Conservation (phyloP, 2,113 vertebrate species). For the Solenodon paradoxus region DNA sequence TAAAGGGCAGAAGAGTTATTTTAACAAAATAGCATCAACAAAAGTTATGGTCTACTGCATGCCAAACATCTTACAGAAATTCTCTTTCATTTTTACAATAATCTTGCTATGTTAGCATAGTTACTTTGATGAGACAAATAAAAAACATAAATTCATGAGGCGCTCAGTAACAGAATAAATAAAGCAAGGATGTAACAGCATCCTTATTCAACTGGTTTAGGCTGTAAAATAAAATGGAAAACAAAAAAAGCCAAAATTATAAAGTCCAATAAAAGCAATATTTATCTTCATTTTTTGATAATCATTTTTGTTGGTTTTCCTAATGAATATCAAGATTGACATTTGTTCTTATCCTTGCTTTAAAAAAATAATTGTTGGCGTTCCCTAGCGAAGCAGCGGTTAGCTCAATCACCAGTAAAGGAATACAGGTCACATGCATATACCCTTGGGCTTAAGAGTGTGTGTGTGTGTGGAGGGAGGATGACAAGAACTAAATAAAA, state of each 20-base stretch:
- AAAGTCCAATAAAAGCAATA: not conserved
- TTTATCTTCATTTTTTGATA: slow-evolving; percentile 2
- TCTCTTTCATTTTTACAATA: not conserved
- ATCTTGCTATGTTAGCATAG: not conserved
- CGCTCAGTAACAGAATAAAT: not conserved
- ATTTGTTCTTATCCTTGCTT: not conserved
- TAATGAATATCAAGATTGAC: not conserved
- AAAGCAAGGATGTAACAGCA: not conserved
- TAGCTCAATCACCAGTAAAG: no score
- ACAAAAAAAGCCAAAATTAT: not conserved
- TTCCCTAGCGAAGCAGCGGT: no score
- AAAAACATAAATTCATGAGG: not conserved
- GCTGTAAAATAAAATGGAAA: not conserved
- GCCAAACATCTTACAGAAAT: not conserved
- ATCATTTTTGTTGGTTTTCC: not conserved
- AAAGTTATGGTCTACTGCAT: not conserved
- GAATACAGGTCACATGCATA: no score
- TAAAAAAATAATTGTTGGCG: not conserved
- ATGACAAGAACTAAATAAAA: no score
- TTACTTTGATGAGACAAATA: not conserved
- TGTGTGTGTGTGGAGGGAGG: no score
- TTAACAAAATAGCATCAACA: not conserved
- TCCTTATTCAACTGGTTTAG: not conserved
- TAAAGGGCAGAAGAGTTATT: not conserved
- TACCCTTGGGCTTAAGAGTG: no score